Evolutionary conservation across 2,888 invertebrate species (phyloP), one percentile per base, ranked within the genome.

Genomic region (Agapostemon virescens): DNA sequence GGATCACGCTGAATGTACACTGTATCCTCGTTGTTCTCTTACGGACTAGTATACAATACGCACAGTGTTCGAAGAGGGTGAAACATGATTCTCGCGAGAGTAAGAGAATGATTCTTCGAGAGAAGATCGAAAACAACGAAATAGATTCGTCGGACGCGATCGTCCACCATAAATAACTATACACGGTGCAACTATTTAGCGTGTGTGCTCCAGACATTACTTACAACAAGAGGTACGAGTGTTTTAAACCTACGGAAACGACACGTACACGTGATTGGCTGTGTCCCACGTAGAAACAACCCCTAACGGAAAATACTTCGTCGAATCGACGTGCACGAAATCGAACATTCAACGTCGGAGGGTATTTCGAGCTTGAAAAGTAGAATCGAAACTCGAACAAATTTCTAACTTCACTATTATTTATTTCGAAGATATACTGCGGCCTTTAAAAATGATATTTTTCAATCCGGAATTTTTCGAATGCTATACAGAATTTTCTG

Each of bases 211-310:
- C 76, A 63, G 64, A 70, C 66, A 55, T 71, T 79, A 71, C 70
- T 83, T 79, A 82, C 82, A 77, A 79, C 69, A 69, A 69, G 73
- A 82, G 55, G 75, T 82, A 79, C 64, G 63, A 70, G 72, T 64
- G 70, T 69, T 49, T 71, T 55, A 61, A 70, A 72, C 40, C 76
- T 79, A 76, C 58, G 38, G 68, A 63, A 69, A 74, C 61, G 42
- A 75, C 67, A 73, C 81, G 64, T 58, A 81, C 68, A 42, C 68
- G 68, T 76, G 61, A 74, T 45, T 64, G 64, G 36, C 42, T 23
- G 40, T 40, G 15, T 36, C 36, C 66, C n/a, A 2, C n/a, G 38
- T 42, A 40, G 20, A 1, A 36, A 36, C 63, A 63, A 63, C 63
- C 63, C 63, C 20, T n/a, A 36, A 36, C 20, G 11, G 33, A n/a